phyloP scores from a whole-genome alignment of 2,113 vertebrate species.

The Hystrix cristata region DNA sequence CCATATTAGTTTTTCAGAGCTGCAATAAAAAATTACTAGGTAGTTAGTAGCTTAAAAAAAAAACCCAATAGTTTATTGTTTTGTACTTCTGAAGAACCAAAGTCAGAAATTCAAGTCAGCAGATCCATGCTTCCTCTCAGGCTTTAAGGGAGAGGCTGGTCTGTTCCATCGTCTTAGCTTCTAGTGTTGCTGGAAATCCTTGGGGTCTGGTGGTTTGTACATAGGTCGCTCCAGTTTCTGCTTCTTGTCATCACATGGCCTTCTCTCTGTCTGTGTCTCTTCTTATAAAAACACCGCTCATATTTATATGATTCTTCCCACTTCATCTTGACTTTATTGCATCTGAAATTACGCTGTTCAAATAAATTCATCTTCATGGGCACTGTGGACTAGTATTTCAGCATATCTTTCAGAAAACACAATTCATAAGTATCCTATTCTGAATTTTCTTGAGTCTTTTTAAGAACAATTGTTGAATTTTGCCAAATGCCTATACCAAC shows the following conservation, averaged over 20 bases:
- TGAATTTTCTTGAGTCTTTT: slow-evolving; percentile 3
- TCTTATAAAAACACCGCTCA: background rate
- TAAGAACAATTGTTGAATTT: background rate
- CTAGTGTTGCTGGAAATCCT: background rate
- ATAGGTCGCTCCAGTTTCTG: background rate
- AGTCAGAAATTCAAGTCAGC: background rate
- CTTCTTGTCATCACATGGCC: background rate
- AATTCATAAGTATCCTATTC: background rate
- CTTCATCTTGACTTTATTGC: background rate
- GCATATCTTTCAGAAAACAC: background rate
- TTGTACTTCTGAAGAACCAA: background rate
- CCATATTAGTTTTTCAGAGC: background rate
- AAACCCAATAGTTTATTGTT: background rate
- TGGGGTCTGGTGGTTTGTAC: background rate
- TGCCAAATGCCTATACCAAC: background rate
- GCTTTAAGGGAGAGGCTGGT: background rate
- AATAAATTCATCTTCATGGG: background rate
- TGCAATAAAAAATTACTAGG: background rate
- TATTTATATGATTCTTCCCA: background rate
- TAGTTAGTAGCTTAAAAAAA: background rate
- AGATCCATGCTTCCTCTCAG: background rate
- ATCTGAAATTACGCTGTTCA: background rate
- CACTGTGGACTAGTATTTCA: background rate
- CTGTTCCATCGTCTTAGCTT: background rate
- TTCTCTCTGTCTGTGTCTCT: background rate